phyloP scores from a whole-genome alignment of 2,797 vertebrate species.

The Gephyroberyx darwinii region DNA sequence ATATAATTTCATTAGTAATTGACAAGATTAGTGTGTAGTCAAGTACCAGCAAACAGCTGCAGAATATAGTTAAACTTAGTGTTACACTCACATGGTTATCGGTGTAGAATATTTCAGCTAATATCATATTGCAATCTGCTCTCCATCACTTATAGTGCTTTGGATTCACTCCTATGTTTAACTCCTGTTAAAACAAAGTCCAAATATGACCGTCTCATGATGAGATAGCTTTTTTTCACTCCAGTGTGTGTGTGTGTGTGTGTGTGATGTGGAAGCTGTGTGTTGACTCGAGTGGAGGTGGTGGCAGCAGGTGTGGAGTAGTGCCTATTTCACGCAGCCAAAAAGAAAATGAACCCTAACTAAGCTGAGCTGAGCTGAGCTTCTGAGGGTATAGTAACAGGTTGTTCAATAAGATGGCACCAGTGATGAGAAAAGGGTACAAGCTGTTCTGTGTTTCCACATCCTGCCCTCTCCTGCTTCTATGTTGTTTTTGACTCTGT shows the following conservation, averaged over 20 bases:
- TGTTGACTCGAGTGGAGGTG: background rate
- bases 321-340: slow-evolving; percentile 7
- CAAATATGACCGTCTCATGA: background rate
- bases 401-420: background rate
- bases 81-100: background rate
- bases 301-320: background rate
- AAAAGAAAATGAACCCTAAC: slow-evolving; percentile 27
- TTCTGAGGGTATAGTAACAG: background rate
- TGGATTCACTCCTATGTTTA: background rate
- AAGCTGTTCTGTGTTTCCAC: slow-evolving; percentile 26
- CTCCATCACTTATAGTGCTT: background rate
- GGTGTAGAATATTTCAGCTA: background rate
- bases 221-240: background rate
- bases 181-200: background rate
- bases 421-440: background rate
- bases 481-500: slow-evolving; percentile 31
- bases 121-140: slow-evolving; percentile 14
- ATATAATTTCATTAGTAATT: too few relatives aligned
- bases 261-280: background rate
- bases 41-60: slow-evolving; percentile 10
- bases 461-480: slow-evolving; percentile 21
- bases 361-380: background rate
- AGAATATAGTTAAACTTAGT: background rate
- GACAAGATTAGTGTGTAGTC: background rate
- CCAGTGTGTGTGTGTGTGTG: background rate